Evolutionary conservation across 35 echinoderm and acorn worm genomes (phyloP).

Genomic region (Patiria miniata): DNA sequence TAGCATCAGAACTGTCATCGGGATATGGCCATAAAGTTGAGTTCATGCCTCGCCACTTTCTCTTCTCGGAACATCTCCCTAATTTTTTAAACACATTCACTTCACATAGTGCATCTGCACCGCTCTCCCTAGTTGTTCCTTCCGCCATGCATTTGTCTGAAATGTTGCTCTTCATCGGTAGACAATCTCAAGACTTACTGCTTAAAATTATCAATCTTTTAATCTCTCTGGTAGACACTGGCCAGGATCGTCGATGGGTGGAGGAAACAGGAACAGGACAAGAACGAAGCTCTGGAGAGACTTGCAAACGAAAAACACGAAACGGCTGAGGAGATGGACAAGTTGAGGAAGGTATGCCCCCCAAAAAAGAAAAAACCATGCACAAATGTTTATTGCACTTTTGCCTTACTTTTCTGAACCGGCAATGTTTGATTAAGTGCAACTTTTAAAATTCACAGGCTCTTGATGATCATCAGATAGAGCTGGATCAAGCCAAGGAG

Average conservation of each 20-base stretch:
- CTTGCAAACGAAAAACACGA: slow-evolving; percentile 33
- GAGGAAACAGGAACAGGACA: slow-evolving; percentile 57
- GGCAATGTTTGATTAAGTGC: not conserved
- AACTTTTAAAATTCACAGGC: slow-evolving; percentile 3
- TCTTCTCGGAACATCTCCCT: too few species aligned
- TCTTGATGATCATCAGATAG: not conserved
- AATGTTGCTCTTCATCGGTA: too few species aligned
- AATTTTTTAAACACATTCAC: too few species aligned
- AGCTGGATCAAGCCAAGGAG: not conserved
- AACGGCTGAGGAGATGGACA: not conserved
- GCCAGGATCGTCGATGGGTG: slow-evolving; percentile 42
- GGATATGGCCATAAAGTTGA: not conserved
- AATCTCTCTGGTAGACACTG: slow-evolving; percentile 24
- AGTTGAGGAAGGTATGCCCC: slow-evolving; percentile 43
- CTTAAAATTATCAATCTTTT: not conserved
- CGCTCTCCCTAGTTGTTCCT: too few species aligned
- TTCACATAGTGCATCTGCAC: too few species aligned
- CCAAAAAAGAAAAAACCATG: too few species aligned
- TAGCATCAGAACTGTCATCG: not conserved
- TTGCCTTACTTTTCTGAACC: not conserved
- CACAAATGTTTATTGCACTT: not conserved
- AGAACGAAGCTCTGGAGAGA: slow-evolving; percentile 34
- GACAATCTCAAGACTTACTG: too few species aligned
- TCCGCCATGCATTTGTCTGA: too few species aligned
- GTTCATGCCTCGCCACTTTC: too few species aligned